phyloP scores from a whole-genome alignment of 64 coral and sea anemone species.

The Astreopora myriophthalma region DNA sequence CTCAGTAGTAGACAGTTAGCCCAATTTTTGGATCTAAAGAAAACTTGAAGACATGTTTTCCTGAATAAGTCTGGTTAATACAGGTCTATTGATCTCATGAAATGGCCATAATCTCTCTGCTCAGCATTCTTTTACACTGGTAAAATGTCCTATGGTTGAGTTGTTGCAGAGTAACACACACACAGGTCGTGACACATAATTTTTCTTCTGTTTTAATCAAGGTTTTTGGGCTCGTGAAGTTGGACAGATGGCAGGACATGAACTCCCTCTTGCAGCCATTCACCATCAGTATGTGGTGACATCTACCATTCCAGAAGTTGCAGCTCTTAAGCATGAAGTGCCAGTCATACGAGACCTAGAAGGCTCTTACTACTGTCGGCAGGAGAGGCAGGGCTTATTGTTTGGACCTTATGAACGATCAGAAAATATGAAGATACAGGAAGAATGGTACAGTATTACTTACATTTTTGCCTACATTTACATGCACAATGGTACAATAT shows the following conservation, averaged over 20 bases:
- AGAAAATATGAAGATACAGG: slow-evolving; percentile 89
- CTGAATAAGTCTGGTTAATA: no score
- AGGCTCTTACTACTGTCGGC: slow-evolving; percentile 82
- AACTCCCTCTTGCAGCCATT: slow-evolving; percentile 78
- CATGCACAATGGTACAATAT: no score
- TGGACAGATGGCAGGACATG: slow-evolving; percentile 84
- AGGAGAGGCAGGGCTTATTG: slow-evolving; percentile 80
- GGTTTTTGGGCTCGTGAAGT: slow-evolving; percentile 97
- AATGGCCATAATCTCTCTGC: no score
- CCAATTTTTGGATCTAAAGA: no score
- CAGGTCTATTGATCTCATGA: no score
- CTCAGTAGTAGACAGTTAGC: no score
- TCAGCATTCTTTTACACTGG: no score
- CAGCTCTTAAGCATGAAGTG: slow-evolving; percentile 77
- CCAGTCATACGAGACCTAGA: slow-evolving; percentile 94
- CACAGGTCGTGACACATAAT: not conserved
- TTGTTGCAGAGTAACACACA: no score
- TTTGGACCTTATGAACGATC: slow-evolving; percentile 90
- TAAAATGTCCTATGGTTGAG: no score
- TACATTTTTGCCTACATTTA: no score
- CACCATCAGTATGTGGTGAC: slow-evolving; percentile 97
- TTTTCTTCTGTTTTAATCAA: not conserved
- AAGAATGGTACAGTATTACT: slow-evolving; percentile 89
- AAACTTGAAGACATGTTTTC: no score
- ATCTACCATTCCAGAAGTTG: slow-evolving; percentile 87